These are phyloP conservation scores for Lissonota sp. DNA, from an alignment of 2,888 invertebrate genomes.

Conservation along the genomic window DNA sequence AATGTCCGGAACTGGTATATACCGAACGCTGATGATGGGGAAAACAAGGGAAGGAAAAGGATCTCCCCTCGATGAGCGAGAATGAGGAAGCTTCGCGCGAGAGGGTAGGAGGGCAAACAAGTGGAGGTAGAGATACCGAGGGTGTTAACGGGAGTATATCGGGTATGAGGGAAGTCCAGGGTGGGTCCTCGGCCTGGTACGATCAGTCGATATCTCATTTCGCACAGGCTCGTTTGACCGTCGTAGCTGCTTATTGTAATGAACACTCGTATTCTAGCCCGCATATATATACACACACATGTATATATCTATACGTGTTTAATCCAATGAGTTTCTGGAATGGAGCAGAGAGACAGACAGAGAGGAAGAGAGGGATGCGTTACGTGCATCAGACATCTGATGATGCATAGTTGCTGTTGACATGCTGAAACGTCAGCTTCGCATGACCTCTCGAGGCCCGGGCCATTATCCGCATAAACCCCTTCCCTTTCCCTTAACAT, in stretches of 20 bases:
- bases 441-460: constrained; percentile 80
- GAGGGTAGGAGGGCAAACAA: no score
- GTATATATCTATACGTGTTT: no score
- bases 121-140: no score
- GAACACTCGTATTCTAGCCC: constrained; percentile 65
- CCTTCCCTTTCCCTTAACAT: no score
- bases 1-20: no score
- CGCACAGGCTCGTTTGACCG: constrained; percentile 67
- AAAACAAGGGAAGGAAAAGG: no score
- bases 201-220: constrained; percentile 68
- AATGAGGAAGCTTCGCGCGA: no score
- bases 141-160: no score
- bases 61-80: no score
- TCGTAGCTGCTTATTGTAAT: constrained; percentile 73
- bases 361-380: constrained; percentile 66
- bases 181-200: background rate
- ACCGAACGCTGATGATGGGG: no score
- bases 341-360: constrained; percentile 48
- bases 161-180: no score
- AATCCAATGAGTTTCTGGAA: constrained; percentile 14
- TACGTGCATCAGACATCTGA: constrained; percentile 81
- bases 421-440: constrained; percentile 82
- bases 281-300: constrained; percentile 61
- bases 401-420: constrained; percentile 84
- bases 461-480: constrained; percentile 77